Evolutionary conservation across 2,888 invertebrate genomes (phyloP), one percentile per base, ranked within the genome.

Genomic region (Diplolepis rosae): DNA sequence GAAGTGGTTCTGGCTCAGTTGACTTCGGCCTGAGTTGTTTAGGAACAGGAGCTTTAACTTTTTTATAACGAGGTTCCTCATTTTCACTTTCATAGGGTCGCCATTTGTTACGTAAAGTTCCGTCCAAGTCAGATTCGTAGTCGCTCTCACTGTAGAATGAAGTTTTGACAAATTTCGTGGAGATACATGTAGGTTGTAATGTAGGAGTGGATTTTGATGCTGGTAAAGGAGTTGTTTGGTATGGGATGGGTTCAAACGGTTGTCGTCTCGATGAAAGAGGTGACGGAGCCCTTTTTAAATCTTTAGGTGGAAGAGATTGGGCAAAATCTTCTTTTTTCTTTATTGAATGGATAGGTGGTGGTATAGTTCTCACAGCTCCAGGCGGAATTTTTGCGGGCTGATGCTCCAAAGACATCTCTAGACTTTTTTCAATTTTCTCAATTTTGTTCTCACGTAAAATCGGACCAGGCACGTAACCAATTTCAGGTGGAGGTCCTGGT

Each of bases 51-150:
- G 92, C 89, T 74, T 89, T 88, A 0, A 92, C 92, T 74, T 89
- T 90, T 35, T 91, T 89, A 83, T 91, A 93, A 18, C 89, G 84
- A 0, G 91, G 91, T 74, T 93, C 93, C 78, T 93, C 93, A 13
- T 90, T 92, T 79, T 93, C 93, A 79, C 93, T 93, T 74, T 91
- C 92, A 77, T 91, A 92, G 30, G 92, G 92, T 75, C 92, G 91
- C 91, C 92, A 93, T 80, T 92, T 93, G 0, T 89, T 79, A 65
- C 82, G 84, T 39, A 84, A 78, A 0, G 89, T 85, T 13, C 89
- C 86, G 78, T 92, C 92, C 72, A 92, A 89, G 85, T 94, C 93
- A 71, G 93, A 93, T 84, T 93, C 93, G 79, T 93, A 93, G 79
- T 93, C 93, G 75, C 93, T 93, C 80, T 93, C 93, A 9, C 79